phyloP scores from a whole-genome alignment of 2,888 invertebrate species.

The Nomada hirtipes region DNA sequence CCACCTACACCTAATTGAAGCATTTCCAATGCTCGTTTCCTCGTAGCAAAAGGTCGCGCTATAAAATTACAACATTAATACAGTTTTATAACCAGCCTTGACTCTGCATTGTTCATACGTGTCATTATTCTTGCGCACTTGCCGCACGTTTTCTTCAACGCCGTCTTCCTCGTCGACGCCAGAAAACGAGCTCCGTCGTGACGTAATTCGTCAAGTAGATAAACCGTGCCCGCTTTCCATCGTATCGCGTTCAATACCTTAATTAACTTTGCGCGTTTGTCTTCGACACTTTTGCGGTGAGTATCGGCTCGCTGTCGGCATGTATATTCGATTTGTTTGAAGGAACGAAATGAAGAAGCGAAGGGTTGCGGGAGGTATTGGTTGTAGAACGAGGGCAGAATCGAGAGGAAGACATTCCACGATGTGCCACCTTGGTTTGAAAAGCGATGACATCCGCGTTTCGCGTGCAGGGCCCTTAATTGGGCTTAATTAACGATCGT shows the following conservation, averaged over 20 bases:
- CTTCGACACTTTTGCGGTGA: neutral
- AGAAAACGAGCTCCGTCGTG: slow-evolving; percentile 43
- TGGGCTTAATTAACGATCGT: slow-evolving; percentile 79
- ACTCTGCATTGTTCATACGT: slow-evolving; percentile 10
- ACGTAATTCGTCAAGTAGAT: slow-evolving; percentile 73
- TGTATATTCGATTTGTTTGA: neutral
- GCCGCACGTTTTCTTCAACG: slow-evolving; percentile 1
- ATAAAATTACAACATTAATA: slow-evolving; percentile 36
- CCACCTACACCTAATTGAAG: slow-evolving; percentile 18
- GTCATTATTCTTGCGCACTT: neutral
- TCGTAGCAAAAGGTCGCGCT: neutral
- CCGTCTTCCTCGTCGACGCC: neutral
- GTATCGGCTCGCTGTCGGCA: neutral
- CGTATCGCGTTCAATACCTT: slow-evolving; percentile 54
- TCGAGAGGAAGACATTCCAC: slow-evolving; percentile 43
- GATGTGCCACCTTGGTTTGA: slow-evolving; percentile 57
- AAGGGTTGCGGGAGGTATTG: neutral
- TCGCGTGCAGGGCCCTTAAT: slow-evolving; percentile 75
- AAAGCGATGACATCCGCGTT: slow-evolving; percentile 63
- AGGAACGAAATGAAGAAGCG: too few relatives aligned
- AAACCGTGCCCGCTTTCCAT: slow-evolving; percentile 63
- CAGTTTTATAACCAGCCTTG: slow-evolving; percentile 46
- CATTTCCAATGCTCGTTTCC: slow-evolving; percentile 3
- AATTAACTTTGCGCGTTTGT: slow-evolving; percentile 55
- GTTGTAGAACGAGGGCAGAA: neutral